phyloP scores from a whole-genome alignment of 2,888 invertebrate genomes.

The Scotopteryx bipunctaria region DNA sequence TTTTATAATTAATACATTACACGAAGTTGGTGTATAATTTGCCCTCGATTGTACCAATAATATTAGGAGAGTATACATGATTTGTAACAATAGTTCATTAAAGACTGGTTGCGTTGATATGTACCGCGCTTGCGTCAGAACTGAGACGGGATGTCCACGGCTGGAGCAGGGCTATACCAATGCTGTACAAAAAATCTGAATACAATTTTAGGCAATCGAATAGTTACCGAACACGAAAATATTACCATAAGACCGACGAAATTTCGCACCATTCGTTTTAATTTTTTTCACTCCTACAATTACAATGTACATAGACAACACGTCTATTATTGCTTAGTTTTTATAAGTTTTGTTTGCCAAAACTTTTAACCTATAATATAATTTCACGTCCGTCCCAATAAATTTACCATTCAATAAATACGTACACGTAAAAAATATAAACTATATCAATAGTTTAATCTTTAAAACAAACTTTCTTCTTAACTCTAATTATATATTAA shows the following conservation, averaged over 20 bases:
- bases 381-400: slow-evolving; percentile 82
- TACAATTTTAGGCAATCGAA: slow-evolving; percentile 73
- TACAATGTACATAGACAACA: slow-evolving; percentile 80
- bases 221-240: slow-evolving; percentile 60
- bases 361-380: slow-evolving; percentile 80
- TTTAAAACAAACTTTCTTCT: slow-evolving; percentile 81
- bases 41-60: slow-evolving; percentile 37
- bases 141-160: slow-evolving; percentile 53
- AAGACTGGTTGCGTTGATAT: slow-evolving; percentile 73
- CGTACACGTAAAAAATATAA: slow-evolving; percentile 84
- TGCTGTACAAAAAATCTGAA: slow-evolving; percentile 71
- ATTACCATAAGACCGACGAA: slow-evolving; percentile 75
- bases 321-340: slow-evolving; percentile 82
- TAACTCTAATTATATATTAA: slow-evolving; percentile 81
- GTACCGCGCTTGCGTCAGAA: slow-evolving; percentile 62
- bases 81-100: slow-evolving; percentile 38
- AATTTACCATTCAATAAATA: slow-evolving; percentile 84
- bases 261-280: slow-evolving; percentile 79
- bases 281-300: slow-evolving; percentile 71
- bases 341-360: slow-evolving; percentile 79
- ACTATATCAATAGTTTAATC: slow-evolving; percentile 84
- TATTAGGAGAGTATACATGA: slow-evolving; percentile 35
- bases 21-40: slow-evolving; percentile 54
- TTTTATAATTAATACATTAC: slow-evolving; percentile 39
- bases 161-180: slow-evolving; percentile 73